phyloP scores from a whole-genome alignment of 2,113 vertebrate genomes.

The Cyphomyrus plagiostoma region DNA sequence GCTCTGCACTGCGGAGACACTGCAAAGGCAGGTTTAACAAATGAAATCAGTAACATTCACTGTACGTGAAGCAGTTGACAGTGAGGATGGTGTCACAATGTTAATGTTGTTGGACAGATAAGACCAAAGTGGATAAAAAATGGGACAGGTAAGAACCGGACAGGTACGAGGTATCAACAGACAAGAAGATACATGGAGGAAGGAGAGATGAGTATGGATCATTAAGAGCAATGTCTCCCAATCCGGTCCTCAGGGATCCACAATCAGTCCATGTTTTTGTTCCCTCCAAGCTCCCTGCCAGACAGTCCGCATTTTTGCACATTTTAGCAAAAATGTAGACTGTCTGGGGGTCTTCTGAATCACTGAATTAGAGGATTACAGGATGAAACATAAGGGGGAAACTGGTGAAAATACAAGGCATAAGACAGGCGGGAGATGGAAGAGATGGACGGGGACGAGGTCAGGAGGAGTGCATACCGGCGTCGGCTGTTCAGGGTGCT shows the following conservation, averaged over 20 bases:
- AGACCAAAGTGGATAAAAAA: background rate
- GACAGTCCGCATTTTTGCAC: background rate
- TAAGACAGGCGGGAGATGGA: too few relatives aligned
- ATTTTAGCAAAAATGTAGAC: background rate
- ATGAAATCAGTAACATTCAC: background rate
- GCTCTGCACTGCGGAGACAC: slow-evolving; percentile 51
- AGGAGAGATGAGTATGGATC: background rate
- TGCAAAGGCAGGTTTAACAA: slow-evolving; percentile 26
- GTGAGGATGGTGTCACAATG: background rate
- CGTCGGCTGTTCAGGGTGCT: slow-evolving; percentile 49
- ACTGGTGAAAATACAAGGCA: background rate
- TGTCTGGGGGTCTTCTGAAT: background rate
- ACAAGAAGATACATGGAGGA: background rate
- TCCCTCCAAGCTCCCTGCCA: background rate
- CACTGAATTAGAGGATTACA: background rate
- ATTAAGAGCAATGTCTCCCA: background rate
- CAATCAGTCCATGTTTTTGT: background rate
- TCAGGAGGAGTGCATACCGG: slow-evolving; percentile 41
- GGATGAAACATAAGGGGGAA: background rate
- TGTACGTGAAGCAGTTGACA: background rate
- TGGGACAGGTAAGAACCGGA: background rate
- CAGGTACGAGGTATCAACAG: background rate
- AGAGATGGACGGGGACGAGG: background rate
- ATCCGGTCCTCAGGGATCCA: background rate
- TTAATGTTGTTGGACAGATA: background rate